phyloP scores from a whole-genome alignment of 2,888 invertebrate genomes.

The Idaea dimidiata region DNA sequence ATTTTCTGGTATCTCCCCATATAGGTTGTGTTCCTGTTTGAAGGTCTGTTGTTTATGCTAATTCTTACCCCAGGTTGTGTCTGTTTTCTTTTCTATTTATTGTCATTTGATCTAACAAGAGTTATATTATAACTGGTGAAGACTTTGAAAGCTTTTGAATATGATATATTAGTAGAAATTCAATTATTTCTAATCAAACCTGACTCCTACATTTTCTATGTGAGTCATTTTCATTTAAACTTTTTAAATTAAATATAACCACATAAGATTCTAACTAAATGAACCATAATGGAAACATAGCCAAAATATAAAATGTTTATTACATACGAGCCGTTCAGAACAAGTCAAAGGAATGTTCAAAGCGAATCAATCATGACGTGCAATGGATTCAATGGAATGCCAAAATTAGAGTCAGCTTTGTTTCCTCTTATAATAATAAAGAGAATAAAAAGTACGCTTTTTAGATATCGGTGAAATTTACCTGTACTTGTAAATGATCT shows the following conservation, averaged over 20 bases:
- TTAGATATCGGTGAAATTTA: conserved; percentile 36
- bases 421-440: conserved; percentile 34
- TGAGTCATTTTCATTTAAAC: neutral
- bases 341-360: conserved; percentile 48
- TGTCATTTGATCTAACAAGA: neutral
- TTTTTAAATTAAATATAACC: neutral
- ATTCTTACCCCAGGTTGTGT: no score
- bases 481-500: conserved; percentile 60
- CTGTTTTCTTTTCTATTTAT: no score
- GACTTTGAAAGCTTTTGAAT: neutral
- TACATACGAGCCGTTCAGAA: conserved; percentile 25
- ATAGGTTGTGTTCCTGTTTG: no score
- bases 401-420: conserved; percentile 75
- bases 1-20: no score
- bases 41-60: no score
- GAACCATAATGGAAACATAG: conserved; percentile 4
- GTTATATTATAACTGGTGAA: neutral
- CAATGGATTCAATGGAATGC: conserved; percentile 74
- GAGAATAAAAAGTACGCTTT: conserved; percentile 4
- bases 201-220: neutral
- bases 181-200: neutral
- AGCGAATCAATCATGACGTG: conserved; percentile 66
- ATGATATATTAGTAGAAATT: neutral
- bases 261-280: neutral
- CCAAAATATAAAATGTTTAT: conserved; percentile 13